Evolutionary conservation across 2,888 invertebrate genomes (phyloP), one percentile per base, ranked within the genome.

Genomic region (Rhagophthalmus giganteus): DNA sequence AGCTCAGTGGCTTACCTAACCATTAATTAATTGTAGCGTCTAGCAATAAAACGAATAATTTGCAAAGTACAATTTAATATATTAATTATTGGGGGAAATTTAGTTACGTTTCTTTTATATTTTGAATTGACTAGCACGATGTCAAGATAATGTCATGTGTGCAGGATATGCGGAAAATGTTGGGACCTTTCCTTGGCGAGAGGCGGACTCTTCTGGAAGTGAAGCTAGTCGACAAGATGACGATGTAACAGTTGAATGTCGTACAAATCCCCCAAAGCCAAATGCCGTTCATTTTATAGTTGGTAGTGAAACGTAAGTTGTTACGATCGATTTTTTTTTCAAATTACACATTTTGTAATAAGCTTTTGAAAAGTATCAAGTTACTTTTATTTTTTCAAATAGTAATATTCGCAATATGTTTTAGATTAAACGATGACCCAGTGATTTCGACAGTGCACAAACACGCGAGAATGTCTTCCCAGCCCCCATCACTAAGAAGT

Each of bases 151-250:
- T n/a, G n/a, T n/a, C n/a, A n/a, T n/a, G n/a, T n/a, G n/a, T n/a
- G 62, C 63, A 68, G 69, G 71, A 40, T 65, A 67, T 47, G 44
- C 63, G 48, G 70, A 71, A 30, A 39, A 62, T 8, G 47, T 50
- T 44, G 61, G 57, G 32, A 41, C 47, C 52, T 54, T 45, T 41
- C 60, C 59, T 35, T 76, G 75, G 76, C 78, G 76, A 64, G 80
- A 80, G 55, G 78, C 78, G 3, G 80, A 81, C 62, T 81, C 81
- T 1, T 81, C 81, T 12, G 78, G 79, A 57, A 81, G 81, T 59
- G 81, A 81, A 57, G 76, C 77, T 7, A 80, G 80, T 38, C 79
- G 78, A 63, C 78, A 77, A 35, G 70, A 71, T 13, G 76, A 76
- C 49, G 75, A 74, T 24, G 16, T 66, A 65, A 24, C 51, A 7